A percentile compares a stretch with the other conserved stretches of the same genome.
Conservation (phyloP, 2,113 vertebrate genomes). For the Coptodon bakossiorum region DNA sequence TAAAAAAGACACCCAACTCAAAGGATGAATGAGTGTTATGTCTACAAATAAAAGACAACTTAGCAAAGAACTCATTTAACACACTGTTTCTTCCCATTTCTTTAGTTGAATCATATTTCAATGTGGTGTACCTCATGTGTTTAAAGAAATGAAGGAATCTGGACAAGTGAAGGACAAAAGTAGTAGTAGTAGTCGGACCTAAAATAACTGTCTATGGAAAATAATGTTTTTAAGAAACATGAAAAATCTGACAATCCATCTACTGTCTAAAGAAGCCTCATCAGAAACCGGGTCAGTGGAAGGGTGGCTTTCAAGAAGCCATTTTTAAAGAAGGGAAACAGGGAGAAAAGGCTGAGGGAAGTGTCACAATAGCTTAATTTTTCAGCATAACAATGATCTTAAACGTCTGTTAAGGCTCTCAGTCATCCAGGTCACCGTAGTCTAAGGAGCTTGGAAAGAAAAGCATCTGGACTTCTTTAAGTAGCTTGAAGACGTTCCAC, state of each 20-base stretch:
- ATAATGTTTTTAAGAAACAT: neutral
- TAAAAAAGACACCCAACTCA: neutral
- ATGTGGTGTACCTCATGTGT: fast-evolving
- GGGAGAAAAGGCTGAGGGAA: neutral
- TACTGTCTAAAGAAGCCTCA: neutral
- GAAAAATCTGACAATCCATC: neutral
- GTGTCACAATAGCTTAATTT: neutral
- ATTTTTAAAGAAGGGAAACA: neutral
- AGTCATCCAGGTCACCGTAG: neutral
- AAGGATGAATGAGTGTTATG: neutral
- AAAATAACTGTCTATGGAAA: neutral
- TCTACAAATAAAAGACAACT: neutral
- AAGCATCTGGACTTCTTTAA: neutral
- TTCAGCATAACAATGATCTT: neutral
- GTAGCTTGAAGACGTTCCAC: neutral
- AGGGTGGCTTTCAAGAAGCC: neutral
- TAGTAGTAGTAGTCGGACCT: neutral
- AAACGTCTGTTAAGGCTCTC: neutral
- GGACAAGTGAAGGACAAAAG: neutral
- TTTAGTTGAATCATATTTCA: neutral
- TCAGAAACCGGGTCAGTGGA: neutral
- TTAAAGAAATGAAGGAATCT: neutral
- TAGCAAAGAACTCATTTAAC: neutral
- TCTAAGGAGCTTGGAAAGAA: neutral
- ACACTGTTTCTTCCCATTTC: neutral